Evolutionary conservation across 2,888 invertebrate genomes (phyloP).

Genomic region (Sisyra terminalis): DNA sequence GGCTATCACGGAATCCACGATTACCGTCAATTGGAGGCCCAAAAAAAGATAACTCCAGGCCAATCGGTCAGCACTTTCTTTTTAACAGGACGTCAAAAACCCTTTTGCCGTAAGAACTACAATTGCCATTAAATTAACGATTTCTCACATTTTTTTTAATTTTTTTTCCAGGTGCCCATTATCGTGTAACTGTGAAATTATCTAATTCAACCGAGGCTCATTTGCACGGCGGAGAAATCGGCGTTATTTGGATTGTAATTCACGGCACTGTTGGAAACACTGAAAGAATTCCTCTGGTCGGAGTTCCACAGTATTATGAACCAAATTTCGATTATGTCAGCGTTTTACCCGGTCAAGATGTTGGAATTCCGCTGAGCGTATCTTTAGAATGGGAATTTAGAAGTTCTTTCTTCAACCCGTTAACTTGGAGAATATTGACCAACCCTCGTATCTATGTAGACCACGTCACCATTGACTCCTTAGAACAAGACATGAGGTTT

Average conservation of each 20-base stretch:
- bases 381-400: slow-evolving; percentile 61
- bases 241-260: slow-evolving; percentile 48
- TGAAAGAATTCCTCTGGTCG: slow-evolving; percentile 19
- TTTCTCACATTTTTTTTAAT: neutral
- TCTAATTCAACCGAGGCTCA: slow-evolving; percentile 55
- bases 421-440: slow-evolving; percentile 65
- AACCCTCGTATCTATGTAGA: slow-evolving; percentile 59
- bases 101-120: slow-evolving; percentile 59
- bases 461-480: slow-evolving; percentile 49
- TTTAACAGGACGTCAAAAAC: slow-evolving; percentile 48
- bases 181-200: slow-evolving; percentile 55
- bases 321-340: slow-evolving; percentile 53
- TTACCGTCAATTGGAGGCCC: slow-evolving; percentile 32
- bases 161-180: slow-evolving; percentile 52
- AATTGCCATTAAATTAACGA: neutral
- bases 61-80: slow-evolving; percentile 47
- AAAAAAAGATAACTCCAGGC: slow-evolving; percentile 29
- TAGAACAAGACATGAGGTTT: slow-evolving; percentile 54
- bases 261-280: slow-evolving; percentile 31
- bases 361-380: slow-evolving; percentile 35
- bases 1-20: slow-evolving; percentile 41
- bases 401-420: slow-evolving; percentile 60
- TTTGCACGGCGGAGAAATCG: slow-evolving; percentile 63
- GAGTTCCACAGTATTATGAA: slow-evolving; percentile 36
- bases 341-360: slow-evolving; percentile 47